These are phyloP conservation scores for Ochotona curzoniae DNA, from an alignment of 2,113 vertebrate genomes.

Conservation along the genomic window DNA sequence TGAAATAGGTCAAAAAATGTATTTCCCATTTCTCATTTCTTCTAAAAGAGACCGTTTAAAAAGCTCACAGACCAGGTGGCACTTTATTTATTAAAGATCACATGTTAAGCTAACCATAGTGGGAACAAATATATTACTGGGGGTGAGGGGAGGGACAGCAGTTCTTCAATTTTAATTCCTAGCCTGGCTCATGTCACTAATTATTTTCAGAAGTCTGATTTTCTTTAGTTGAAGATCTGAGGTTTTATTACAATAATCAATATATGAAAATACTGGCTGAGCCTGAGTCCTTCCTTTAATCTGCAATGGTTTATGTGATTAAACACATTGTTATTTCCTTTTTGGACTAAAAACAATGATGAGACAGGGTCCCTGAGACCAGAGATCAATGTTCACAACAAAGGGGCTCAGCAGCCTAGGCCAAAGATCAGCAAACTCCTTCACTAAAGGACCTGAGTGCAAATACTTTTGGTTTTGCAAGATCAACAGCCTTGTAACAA, in stretches of 20 bases:
- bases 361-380: not conserved
- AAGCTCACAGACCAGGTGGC: not conserved
- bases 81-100: not conserved
- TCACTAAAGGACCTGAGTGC: not conserved
- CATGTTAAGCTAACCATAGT: not conserved
- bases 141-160: not conserved
- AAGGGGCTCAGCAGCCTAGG: not conserved
- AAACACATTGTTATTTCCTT: slow-evolving; percentile 27
- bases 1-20: not conserved
- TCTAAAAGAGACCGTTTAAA: not conserved
- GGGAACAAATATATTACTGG: not conserved
- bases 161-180: not conserved
- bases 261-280: slow-evolving; percentile 13
- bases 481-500: not conserved
- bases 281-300: not conserved
- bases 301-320: slow-evolving; percentile 16
- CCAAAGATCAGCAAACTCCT: not conserved
- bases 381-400: slow-evolving; percentile 20
- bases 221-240: not conserved
- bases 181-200: not conserved
- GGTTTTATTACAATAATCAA: not conserved
- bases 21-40: not conserved
- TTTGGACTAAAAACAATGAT: not conserved
- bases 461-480: not conserved
- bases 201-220: not conserved